Conservation (phyloP, 2,797 vertebrate species). For the Poecilia wingei region DNA sequence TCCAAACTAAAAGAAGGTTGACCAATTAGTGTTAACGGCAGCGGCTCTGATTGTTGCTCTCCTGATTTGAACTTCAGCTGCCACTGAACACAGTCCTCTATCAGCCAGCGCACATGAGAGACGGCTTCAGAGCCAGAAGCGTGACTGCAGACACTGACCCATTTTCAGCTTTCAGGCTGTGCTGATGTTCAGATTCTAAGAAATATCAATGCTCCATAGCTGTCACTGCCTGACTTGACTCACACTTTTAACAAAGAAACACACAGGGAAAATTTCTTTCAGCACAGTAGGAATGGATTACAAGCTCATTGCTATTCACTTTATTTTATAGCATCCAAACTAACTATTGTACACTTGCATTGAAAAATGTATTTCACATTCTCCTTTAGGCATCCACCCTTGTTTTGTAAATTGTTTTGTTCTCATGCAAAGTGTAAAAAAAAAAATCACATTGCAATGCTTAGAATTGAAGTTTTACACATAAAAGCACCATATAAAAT, state of each 20-base stretch:
- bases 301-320: not conserved
- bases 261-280: not conserved
- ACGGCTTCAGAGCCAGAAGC: not conserved
- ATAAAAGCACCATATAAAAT: not conserved
- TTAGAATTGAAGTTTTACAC: not conserved
- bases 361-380: not conserved
- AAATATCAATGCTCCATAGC: constrained; percentile 54
- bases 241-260: constrained; percentile 12
- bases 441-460: not conserved
- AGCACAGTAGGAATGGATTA: not conserved
- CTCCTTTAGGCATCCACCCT: not conserved
- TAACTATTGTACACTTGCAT: not conserved
- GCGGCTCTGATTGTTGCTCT: constrained; percentile 3
- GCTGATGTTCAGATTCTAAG: constrained; percentile 40
- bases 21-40: constrained; percentile 6
- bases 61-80: constrained; percentile 24
- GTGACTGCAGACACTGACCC: constrained; percentile 53
- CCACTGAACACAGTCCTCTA: constrained; percentile 22
- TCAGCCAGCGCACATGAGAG: constrained; percentile 12
- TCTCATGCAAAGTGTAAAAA: not conserved
- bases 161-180: constrained; percentile 52
- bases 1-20: not conserved
- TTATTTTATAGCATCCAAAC: not conserved
- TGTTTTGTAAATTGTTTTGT: not conserved
- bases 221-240: constrained; percentile 28